Evolutionary conservation across 2,113 vertebrate genomes (phyloP).

Genomic region (Cynoglossus semilaevis): DNA sequence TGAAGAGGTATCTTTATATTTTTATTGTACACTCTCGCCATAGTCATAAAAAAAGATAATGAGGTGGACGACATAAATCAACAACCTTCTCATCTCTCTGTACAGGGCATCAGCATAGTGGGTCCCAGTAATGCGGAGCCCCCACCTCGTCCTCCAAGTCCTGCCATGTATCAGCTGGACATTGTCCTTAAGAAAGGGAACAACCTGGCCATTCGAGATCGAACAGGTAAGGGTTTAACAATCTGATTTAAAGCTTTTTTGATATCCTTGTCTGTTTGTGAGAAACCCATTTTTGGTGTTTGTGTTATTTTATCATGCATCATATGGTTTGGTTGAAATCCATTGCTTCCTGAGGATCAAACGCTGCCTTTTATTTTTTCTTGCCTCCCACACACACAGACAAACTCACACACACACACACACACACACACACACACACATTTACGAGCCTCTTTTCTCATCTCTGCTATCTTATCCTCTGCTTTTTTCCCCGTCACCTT

Average conservation of each 20-base stretch:
- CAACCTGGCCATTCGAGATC: slow-evolving; percentile 89
- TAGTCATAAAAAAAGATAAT: not conserved
- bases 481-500: not conserved
- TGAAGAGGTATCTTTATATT: not conserved
- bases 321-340: no score
- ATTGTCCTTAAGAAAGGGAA: slow-evolving; percentile 87
- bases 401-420: not conserved
- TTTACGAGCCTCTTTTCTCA: not conserved
- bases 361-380: no score
- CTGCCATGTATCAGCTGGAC: slow-evolving; percentile 93
- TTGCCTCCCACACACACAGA: no score
- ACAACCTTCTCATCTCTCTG: slow-evolving; percentile 5
- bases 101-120: slow-evolving; percentile 80
- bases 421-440: not conserved
- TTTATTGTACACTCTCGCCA: not conserved
- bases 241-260: no score
- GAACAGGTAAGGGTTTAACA: slow-evolving; percentile 80
- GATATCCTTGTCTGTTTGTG: no score
- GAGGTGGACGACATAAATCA: not conserved
- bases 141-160: slow-evolving; percentile 60
- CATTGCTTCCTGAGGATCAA: no score
- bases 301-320: no score
- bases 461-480: not conserved
- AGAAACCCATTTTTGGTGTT: no score
- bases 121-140: slow-evolving; percentile 85